Base-by-base conservation (phyloP, 2,888 invertebrate genomes). In the Sthenelais limicola region DNA sequence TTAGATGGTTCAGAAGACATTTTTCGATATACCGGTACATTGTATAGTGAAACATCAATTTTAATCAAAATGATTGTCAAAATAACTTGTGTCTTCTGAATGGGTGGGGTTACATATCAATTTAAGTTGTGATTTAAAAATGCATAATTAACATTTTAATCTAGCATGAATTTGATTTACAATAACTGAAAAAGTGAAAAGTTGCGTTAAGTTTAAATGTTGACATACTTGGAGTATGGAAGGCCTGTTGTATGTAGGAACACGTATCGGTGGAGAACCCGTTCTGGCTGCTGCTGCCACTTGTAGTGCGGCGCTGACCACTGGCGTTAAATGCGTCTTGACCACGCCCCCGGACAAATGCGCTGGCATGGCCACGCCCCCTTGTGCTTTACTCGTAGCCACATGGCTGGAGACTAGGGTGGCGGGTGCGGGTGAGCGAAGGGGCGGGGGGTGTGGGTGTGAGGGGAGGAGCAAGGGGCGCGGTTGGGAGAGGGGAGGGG, bases 171-270 rank as follows among this genome's bases (percentile, higher is more conserved):
- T n/a, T n/a, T n/a, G n/a, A n/a, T n/a, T n/a, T n/a, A n/a, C n/a
- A n/a, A n/a, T n/a, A n/a, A n/a, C n/a, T n/a, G n/a, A n/a, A n/a
- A n/a, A n/a, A n/a, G n/a, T n/a, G n/a, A n/a, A n/a, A n/a, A n/a
- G n/a, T n/a, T n/a, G n/a, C n/a, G 43, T 12, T 43, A 15, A 12
- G 43, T 9, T 9, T 33, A 21, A 35, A 38, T n/a, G 38, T 3
- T 26, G 15, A 52, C 52, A n/a, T 70, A 70, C 70, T 56, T 70
- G 70, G 38, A 70, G 51, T 28, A 71, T 68, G 21, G 73, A 56
- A 18, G 73, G 73, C 21, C 73, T 3, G 32, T 79, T 78, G 74
- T 84, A 85, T 72, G 83, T 82, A 48, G 85, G 85, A 28, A 85
- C 82, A 73, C 82, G 77, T 66, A 85, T 80, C 26, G 83, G 81